These are phyloP conservation scores for Donacobius atricapilla DNA, from an alignment of 2,113 vertebrate species.

Conservation along the genomic window DNA sequence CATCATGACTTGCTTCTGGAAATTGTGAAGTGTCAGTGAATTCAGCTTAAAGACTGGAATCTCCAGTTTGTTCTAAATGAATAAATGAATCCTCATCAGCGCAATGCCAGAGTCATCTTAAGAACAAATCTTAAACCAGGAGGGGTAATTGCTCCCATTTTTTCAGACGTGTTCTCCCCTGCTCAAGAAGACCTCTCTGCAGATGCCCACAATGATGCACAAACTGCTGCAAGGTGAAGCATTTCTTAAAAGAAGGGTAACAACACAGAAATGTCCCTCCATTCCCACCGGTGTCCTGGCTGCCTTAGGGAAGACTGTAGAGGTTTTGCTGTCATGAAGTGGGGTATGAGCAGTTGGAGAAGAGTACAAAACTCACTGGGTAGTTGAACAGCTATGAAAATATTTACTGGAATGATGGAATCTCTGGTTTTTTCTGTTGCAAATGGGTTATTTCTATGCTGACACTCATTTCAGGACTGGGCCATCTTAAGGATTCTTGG, in stretches of 20 bases:
- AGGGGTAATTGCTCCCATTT: not conserved
- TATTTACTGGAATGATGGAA: not conserved
- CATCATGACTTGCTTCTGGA: not conserved
- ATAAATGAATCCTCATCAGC: not conserved
- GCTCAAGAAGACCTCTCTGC: not conserved
- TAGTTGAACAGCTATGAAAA: not conserved
- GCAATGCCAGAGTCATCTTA: not conserved
- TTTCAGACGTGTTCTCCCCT: not conserved
- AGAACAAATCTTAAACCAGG: not conserved
- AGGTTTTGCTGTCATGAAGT: not conserved
- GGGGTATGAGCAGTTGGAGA: not conserved
- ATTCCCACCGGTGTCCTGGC: not conserved
- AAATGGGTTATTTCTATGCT: not conserved
- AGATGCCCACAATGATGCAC: fast-evolving
- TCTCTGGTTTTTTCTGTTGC: not conserved
- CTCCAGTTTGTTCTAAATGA: not conserved
- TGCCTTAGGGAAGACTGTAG: not conserved
- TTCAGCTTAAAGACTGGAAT: not conserved
- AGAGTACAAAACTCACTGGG: not conserved
- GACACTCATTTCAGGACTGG: not conserved
- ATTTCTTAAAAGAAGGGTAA: not conserved
- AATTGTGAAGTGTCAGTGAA: not conserved
- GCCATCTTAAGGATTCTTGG: not conserved
- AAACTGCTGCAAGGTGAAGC: not conserved
- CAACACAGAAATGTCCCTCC: not conserved